Evolutionary conservation across 1,140 invertebrate genomes (phyloP), one percentile per base, ranked within the genome.

Genomic region (Parapsyche elsis): DNA sequence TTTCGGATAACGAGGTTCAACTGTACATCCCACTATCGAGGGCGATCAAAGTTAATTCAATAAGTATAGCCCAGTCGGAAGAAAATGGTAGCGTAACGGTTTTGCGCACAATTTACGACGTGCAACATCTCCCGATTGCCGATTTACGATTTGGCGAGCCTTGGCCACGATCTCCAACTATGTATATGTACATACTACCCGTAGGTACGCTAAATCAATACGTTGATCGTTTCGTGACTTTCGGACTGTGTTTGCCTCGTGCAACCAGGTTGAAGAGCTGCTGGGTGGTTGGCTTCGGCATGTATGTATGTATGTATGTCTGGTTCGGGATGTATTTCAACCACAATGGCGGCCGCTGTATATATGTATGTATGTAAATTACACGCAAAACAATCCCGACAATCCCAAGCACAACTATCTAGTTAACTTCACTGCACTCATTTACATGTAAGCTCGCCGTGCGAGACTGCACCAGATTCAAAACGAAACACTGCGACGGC

Each of bases 381-480:
- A 77, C 21, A 67, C 59, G 64, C 75, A 77, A 45, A 77, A 77
- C 75, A 77, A 77, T 77, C 57, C 75, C 16, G 75, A 64, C 75
- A n/a, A n/a, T n/a, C n/a, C n/a, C n/a, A 30, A 77, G 75, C 26
- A 26, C 75, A 64, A 77, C 75, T 38, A 38, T 38, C 30, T 77
- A 64, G 75, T 77, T 77, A 77, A 45, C 59, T 76, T 21, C 2
- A 14, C 21, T 23, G 0, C n/a, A 19, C 53, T 77, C 57, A 77
- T 77, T 77, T 77, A 77, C 75, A 77, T 77, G 59, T 77, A 77
- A 77, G 75, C 64, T 77, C 49, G 30, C 75, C 0, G 75, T 64
- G 75, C 59, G 75, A 77, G 59, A 77, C 75, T 5, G 46, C 44
- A 16, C 23, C 12, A 12, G 45, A 12, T 53, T 38, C 26, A n/a